Percentiles rank a stretch among this genome's conserved stretches.
phyloP scores from a whole-genome alignment of 2,797 vertebrate genomes.

The Erpetoichthys calabaricus region DNA sequence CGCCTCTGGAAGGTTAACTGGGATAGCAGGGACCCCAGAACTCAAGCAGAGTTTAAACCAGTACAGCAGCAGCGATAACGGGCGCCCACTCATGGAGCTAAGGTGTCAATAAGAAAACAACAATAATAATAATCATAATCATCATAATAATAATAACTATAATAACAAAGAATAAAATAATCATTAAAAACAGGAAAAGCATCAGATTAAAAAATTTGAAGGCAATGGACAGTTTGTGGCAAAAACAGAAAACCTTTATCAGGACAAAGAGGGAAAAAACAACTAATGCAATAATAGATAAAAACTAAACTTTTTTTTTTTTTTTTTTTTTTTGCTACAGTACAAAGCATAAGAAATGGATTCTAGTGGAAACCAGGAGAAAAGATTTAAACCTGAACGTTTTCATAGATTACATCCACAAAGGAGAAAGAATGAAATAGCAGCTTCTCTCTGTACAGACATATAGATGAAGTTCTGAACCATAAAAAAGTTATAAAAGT shows the following conservation, averaged over 20 bases:
- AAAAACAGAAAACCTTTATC: constrained; percentile 55
- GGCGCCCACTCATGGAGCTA: constrained; percentile 42
- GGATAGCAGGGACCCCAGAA: constrained; percentile 22
- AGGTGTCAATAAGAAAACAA: constrained; percentile 46
- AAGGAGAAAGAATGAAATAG: constrained; percentile 91
- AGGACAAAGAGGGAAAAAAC: constrained; percentile 29
- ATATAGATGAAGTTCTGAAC: constrained; percentile 92
- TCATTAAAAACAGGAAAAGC: constrained; percentile 37
- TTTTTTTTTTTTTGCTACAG: constrained; percentile 43
- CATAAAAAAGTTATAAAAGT: constrained; percentile 97
- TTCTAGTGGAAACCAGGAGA: constrained; percentile 52
- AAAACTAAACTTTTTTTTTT: constrained; percentile 28
- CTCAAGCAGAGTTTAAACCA: constrained; percentile 39
- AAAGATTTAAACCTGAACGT: constrained; percentile 85
- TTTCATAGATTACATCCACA: constrained; percentile 86
- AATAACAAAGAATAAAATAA: constrained; percentile 34
- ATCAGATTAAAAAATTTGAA: constrained; percentile 54
- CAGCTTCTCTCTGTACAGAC: constrained; percentile 97
- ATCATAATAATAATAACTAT: constrained; percentile 34
- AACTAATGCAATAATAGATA: constrained; percentile 32
- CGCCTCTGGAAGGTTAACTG: constrained; percentile 20
- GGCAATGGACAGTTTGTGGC: constrained; percentile 72
- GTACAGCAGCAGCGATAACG: constrained; percentile 44
- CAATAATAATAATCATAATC: constrained; percentile 21
- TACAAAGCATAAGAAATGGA: constrained; percentile 69